Evolutionary conservation across 2,797 vertebrate species (phyloP).

Genomic region (Podarcis siculus): DNA sequence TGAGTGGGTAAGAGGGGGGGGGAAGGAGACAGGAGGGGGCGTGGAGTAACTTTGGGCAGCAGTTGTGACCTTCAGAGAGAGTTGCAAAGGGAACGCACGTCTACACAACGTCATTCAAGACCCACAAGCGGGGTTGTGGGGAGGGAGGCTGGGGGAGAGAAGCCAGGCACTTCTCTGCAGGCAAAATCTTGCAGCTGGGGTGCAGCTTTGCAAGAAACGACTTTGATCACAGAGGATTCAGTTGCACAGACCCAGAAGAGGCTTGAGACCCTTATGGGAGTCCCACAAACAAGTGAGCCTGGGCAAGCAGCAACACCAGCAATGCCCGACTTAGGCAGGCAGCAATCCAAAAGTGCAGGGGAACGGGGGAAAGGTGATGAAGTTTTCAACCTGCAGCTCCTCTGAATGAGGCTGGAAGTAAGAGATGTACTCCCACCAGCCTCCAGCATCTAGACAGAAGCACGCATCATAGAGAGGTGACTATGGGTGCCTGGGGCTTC

Average conservation of each 20-base stretch:
- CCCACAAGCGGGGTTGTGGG: background rate
- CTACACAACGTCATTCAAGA: background rate
- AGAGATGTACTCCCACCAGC: accelerated
- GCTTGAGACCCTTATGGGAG: slow-evolving; percentile 43
- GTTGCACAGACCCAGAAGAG: slow-evolving; percentile 22
- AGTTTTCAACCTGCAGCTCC: background rate
- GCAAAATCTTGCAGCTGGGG: slow-evolving; percentile 34
- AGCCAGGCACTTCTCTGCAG: background rate
- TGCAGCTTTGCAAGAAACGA: slow-evolving; percentile 38
- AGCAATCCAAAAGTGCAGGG: background rate
- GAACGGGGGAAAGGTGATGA: too few species aligned
- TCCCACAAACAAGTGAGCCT: slow-evolving; percentile 10
- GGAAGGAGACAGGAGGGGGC: background rate
- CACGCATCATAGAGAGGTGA: background rate
- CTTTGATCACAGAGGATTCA: slow-evolving; percentile 25
- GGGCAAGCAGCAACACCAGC: slow-evolving; percentile 35
- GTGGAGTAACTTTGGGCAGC: background rate
- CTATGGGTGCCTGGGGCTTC: background rate
- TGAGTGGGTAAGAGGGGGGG: background rate
- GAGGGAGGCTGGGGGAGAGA: background rate
- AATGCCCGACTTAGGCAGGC: background rate
- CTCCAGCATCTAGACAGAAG: background rate
- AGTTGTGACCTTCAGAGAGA: background rate
- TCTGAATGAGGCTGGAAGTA: background rate
- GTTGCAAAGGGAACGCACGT: accelerated